phyloP scores from a whole-genome alignment of 2,113 vertebrate species.

The Callospermophilus lateralis region DNA sequence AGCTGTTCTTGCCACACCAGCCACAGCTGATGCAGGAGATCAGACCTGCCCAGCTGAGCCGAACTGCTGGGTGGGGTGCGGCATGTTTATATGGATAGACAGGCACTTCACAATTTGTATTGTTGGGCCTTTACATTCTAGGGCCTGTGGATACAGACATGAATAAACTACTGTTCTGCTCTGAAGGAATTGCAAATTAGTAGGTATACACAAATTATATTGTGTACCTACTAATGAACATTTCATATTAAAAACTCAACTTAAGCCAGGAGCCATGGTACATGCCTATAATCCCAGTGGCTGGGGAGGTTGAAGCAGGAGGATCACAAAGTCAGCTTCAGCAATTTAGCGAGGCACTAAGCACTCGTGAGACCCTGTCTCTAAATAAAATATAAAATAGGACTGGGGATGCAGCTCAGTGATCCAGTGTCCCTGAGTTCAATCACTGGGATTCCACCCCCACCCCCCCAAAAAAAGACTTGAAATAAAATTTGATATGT shows the following conservation, averaged over 20 bases:
- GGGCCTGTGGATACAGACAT: neutral
- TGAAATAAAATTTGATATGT: too few relatives aligned
- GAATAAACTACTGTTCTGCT: neutral
- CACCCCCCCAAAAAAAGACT: too few relatives aligned
- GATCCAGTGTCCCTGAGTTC: too few relatives aligned
- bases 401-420: too few relatives aligned
- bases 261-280: neutral
- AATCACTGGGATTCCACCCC: too few relatives aligned
- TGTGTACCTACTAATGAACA: neutral
- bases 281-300: too few relatives aligned
- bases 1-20: neutral
- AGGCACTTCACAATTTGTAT: neutral
- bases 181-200: conserved; percentile 26
- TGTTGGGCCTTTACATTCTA: neutral
- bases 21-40: neutral
- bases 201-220: neutral
- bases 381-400: too few relatives aligned
- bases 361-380: too few relatives aligned
- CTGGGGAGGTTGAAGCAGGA: too few relatives aligned
- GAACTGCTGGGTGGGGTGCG: neutral
- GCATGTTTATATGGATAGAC: neutral
- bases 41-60: neutral
- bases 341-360: too few relatives aligned
- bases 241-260: conserved; percentile 30
- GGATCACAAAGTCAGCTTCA: too few relatives aligned